Evolutionary conservation across 1,140 invertebrate genomes (phyloP).

Genomic region (Zaprionus inermis): DNA sequence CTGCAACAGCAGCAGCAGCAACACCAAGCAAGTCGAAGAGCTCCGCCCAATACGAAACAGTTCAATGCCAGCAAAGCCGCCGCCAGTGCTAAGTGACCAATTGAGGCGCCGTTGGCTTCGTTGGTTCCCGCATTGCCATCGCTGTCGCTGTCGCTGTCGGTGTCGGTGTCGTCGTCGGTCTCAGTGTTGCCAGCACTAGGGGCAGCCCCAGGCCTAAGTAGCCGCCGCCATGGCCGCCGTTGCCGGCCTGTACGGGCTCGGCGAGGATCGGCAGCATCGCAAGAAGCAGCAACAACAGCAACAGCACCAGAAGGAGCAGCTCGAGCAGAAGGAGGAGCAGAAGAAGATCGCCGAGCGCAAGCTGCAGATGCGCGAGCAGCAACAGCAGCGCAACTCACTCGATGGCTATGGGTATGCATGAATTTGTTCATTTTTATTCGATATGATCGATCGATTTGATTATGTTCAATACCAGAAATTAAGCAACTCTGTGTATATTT

Average conservation of each 20-base stretch:
- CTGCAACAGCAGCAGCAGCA: conserved; percentile 1
- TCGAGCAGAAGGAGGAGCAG: conserved; percentile 82
- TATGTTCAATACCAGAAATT: too few relatives aligned
- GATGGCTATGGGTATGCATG: conserved; percentile 72
- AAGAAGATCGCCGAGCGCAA: conserved; percentile 81
- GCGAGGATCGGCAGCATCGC: conserved; percentile 83
- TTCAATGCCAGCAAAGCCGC: conserved; percentile 40
- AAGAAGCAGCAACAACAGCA: conserved; percentile 83
- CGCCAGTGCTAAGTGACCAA: conserved; percentile 30
- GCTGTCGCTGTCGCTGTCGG: neutral
- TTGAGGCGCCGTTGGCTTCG: conserved; percentile 14
- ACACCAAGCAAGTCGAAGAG: conserved; percentile 5
- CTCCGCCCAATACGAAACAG: conserved; percentile 15
- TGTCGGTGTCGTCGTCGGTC: too few relatives aligned
- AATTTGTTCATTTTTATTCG: neutral
- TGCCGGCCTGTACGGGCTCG: conserved; percentile 82
- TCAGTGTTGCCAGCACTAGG: too few relatives aligned
- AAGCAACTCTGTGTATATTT: too few relatives aligned
- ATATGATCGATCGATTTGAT: neutral
- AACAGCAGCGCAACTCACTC: conserved; percentile 72
- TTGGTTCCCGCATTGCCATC: neutral
- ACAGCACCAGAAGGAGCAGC: conserved; percentile 79
- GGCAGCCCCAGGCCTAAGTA: neutral
- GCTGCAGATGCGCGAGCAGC: conserved; percentile 70
- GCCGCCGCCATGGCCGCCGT: conserved; percentile 77